A percentile compares a stretch with the other conserved stretches of the same genome.
These are phyloP conservation scores for Dione juno DNA, from an alignment of 2,888 invertebrate genomes.

Conservation along the genomic window DNA sequence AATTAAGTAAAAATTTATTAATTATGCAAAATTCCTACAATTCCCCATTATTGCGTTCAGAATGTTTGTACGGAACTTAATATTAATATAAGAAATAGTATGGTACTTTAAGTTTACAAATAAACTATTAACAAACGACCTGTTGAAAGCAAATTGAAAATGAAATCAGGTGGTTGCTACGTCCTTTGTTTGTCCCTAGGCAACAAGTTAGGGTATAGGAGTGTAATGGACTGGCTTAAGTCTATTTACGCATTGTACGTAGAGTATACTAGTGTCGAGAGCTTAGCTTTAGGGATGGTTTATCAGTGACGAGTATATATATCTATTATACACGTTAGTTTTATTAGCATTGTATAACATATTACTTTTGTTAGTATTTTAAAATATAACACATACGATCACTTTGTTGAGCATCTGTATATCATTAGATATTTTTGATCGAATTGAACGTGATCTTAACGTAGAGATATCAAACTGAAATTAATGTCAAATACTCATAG, in stretches of 20 bases:
- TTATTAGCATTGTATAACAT: neutral
- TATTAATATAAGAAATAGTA: neutral
- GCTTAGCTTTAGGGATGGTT: neutral
- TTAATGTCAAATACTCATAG: no score
- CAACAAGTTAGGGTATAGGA: slow-evolving; percentile 6
- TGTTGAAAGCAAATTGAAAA: neutral
- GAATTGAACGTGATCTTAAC: no score
- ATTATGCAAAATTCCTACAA: no score
- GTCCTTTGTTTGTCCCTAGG: neutral
- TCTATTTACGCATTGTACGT: neutral
- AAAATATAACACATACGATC: no score
- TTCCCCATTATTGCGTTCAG: no score
- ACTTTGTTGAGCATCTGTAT: no score
- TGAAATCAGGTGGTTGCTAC: neutral
- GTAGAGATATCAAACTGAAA: no score
- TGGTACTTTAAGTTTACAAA: neutral
- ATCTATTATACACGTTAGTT: no score
- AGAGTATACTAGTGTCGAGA: neutral
- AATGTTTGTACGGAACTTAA: neutral
- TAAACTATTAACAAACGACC: neutral
- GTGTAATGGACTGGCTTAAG: slow-evolving; percentile 9
- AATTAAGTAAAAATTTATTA: no score
- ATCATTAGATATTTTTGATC: no score
- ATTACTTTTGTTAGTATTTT: no score
- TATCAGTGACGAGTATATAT: no score